Evolutionary conservation across 1,140 invertebrate genomes (phyloP).

Genomic region (Drosophila tani): DNA sequence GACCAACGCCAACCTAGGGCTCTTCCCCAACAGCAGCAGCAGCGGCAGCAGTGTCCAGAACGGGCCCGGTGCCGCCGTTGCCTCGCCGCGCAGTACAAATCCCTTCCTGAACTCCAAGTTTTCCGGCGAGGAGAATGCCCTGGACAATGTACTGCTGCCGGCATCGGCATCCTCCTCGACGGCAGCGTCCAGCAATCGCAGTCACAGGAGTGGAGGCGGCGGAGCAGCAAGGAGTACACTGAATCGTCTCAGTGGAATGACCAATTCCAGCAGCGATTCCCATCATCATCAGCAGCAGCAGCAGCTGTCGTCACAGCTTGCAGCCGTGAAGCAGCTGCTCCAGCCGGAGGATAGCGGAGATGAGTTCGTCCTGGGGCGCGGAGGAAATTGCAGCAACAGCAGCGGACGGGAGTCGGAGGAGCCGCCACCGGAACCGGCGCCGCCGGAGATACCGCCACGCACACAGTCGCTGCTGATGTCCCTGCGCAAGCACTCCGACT

Average conservation of each 20-base stretch:
- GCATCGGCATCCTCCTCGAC: conserved; percentile 71
- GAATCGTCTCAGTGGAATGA: conserved; percentile 85
- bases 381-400: conserved; percentile 39
- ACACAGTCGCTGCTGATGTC: conserved; percentile 88
- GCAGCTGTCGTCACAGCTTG: conserved; percentile 24
- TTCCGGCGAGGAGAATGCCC: conserved; percentile 48
- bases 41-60: conserved; percentile 57
- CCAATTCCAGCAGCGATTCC: conserved; percentile 86
- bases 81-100: conserved; percentile 75
- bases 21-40: conserved; percentile 67
- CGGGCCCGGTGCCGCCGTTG: conserved; percentile 6
- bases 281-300: conserved; percentile 50
- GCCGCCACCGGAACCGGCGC: conserved; percentile 89
- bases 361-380: conserved; percentile 16
- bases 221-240: conserved; percentile 40
- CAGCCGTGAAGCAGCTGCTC: conserved; percentile 5
- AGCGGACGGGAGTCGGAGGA: conserved; percentile 86
- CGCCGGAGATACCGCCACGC: conserved; percentile 89
- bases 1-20: conserved; percentile 72
- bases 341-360: conserved; percentile 25
- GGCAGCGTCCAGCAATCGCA: conserved; percentile 66
- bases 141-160: conserved; percentile 42
- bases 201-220: conserved; percentile 46
- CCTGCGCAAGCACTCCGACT: conserved; percentile 81
- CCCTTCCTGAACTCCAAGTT: conserved; percentile 79